Conservation (phyloP, 2,113 vertebrate species). For the Neoarius graeffei region DNA sequence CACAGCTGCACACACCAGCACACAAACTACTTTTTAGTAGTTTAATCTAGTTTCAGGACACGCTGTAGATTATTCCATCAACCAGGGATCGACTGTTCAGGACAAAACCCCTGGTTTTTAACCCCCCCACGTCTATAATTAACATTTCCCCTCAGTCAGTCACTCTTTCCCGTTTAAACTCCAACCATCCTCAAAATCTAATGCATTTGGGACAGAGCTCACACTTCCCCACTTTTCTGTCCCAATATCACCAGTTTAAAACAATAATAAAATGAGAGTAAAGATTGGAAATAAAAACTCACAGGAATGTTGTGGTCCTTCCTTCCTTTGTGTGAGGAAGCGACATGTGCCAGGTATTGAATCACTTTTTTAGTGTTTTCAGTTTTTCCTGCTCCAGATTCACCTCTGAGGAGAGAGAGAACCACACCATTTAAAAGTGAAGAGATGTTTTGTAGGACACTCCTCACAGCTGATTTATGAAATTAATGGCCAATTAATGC, state of each 20-base stretch:
- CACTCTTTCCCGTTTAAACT: not conserved
- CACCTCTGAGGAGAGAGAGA: constrained; percentile 77
- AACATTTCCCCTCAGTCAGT: not conserved
- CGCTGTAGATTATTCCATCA: not conserved
- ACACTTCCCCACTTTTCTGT: not conserved
- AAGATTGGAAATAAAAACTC: constrained; percentile 69
- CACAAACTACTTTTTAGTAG: too few species aligned
- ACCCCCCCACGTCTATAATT: not conserved
- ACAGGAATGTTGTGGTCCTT: constrained; percentile 97
- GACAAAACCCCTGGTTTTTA: not conserved
- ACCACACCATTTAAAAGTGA: too few species aligned
- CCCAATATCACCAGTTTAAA: not conserved
- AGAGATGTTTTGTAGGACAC: too few species aligned
- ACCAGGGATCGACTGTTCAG: not conserved
- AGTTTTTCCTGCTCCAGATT: constrained; percentile 98
- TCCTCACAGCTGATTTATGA: not conserved
- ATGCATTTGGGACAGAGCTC: not conserved
- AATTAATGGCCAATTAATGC: not conserved
- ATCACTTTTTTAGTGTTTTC: constrained; percentile 99
- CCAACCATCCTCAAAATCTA: not conserved
- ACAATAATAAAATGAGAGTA: not conserved
- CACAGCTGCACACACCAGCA: not conserved
- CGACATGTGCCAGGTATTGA: constrained; percentile 97
- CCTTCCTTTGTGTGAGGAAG: constrained; percentile 96
- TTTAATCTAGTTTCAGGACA: too few species aligned